phyloP scores from a whole-genome alignment of 2,113 vertebrate species.

The Neogobius melanostomus region DNA sequence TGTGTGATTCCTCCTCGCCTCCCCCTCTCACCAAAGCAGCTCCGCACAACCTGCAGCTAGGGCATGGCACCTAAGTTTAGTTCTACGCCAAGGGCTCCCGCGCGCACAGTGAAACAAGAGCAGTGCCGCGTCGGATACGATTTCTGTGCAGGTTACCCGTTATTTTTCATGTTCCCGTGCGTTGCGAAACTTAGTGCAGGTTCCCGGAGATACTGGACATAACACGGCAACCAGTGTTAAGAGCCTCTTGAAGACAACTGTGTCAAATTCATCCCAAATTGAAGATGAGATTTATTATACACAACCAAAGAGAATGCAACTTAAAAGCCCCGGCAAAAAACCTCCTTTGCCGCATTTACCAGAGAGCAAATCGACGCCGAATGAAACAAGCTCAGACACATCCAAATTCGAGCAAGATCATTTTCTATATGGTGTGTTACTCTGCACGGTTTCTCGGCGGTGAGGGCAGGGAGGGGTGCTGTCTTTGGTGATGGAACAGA shows the following conservation, averaged over 20 bases:
- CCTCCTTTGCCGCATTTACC: background rate
- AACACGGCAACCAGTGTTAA: background rate
- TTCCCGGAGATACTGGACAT: conserved; percentile 11
- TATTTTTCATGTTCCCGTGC: conserved; percentile 42
- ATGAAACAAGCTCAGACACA: conserved; percentile 18
- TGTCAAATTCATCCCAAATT: background rate
- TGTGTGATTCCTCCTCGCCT: conserved; percentile 70
- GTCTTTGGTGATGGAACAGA: conserved; percentile 21
- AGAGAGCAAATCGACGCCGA: conserved; percentile 48
- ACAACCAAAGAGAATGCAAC: conserved; percentile 22
- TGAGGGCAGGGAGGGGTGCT: conserved; percentile 32
- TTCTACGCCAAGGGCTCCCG: conserved; percentile 59
- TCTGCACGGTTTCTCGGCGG: conserved; percentile 32
- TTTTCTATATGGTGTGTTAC: conserved; percentile 31
- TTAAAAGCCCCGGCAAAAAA: too few species aligned
- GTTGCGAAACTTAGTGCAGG: conserved; percentile 40
- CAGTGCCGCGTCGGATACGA: conserved; percentile 43
- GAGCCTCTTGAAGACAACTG: background rate
- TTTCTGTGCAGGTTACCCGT: conserved; percentile 45
- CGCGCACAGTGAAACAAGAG: conserved; percentile 43
- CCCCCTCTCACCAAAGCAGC: conserved; percentile 63
- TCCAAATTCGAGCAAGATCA: conserved; percentile 26
- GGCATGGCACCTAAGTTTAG: conserved; percentile 70
- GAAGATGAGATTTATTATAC: background rate
- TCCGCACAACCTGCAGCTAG: conserved; percentile 66